Evolutionary conservation across 2,797 vertebrate genomes (phyloP).

Genomic region (Premnoplex brunnescens): DNA sequence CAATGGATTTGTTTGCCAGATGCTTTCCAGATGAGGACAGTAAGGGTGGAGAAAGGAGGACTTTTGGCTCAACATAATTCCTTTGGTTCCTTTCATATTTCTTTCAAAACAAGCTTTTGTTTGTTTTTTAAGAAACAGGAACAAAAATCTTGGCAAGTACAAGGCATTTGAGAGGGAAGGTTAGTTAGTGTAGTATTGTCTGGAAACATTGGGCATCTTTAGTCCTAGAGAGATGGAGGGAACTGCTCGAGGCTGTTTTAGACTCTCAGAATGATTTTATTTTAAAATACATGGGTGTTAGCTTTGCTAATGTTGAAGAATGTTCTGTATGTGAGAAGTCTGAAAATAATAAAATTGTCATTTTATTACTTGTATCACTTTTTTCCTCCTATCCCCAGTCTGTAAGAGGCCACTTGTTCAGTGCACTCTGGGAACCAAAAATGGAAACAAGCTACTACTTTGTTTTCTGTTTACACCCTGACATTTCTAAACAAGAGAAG

Average conservation of each 20-base stretch:
- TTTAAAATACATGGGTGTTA: background rate
- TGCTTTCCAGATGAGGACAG: constrained; percentile 42
- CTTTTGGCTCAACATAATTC: background rate
- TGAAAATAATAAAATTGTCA: constrained; percentile 20
- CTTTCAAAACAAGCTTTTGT: constrained; percentile 38
- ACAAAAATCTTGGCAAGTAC: background rate
- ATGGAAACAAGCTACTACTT: constrained; percentile 71
- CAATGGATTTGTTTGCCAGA: constrained; percentile 33
- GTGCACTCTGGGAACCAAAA: background rate
- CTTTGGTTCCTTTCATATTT: constrained; percentile 42
- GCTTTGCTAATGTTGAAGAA: constrained; percentile 22
- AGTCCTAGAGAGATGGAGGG: background rate
- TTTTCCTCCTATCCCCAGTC: background rate
- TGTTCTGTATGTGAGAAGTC: constrained; percentile 58
- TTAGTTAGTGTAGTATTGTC: background rate
- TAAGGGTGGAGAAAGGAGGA: constrained; percentile 25
- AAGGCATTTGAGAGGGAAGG: background rate
- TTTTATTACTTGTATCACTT: constrained; percentile 51
- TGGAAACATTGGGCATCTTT: background rate
- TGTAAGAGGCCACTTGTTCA: constrained; percentile 54
- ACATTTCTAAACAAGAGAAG: constrained; percentile 66
- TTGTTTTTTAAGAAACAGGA: constrained; percentile 24
- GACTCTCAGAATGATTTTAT: background rate
- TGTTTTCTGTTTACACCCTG: constrained; percentile 67
- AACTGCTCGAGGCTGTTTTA: background rate